A percentile compares a stretch with the other conserved stretches of the same genome.
Conservation (phyloP, 2,888 invertebrate species). For the Gryllus longicercus region DNA sequence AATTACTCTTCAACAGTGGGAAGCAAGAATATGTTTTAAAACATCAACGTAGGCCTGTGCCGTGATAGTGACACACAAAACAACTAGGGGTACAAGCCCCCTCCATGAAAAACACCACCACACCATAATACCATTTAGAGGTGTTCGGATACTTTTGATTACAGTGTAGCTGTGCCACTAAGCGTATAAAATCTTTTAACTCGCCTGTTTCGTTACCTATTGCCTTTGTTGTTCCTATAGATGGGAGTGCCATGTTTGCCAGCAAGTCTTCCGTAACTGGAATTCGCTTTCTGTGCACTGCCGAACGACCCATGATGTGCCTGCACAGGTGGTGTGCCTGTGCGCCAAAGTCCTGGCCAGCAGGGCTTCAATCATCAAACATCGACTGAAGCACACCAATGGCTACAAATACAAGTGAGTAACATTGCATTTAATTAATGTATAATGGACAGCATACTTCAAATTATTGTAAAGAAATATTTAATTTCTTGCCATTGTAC, state of each 20-base stretch:
- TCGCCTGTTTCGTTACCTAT: too few species aligned
- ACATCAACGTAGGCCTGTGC: too few species aligned
- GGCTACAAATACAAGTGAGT: constrained; percentile 53
- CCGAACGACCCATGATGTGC: constrained; percentile 46
- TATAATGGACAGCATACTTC: neutral
- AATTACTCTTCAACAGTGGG: too few species aligned
- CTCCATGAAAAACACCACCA: too few species aligned
- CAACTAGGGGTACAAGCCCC: too few species aligned
- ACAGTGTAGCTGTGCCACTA: too few species aligned
- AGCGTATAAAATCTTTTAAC: too few species aligned
- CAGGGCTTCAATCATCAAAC: constrained; percentile 54
- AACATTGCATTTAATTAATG: neutral
- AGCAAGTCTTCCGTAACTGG: constrained; percentile 51
- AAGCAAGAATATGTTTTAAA: too few species aligned
- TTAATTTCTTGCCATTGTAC: neutral
- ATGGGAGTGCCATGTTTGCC: constrained; percentile 50
- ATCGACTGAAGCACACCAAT: constrained; percentile 54
- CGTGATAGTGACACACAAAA: too few species aligned
- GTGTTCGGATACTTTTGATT: too few species aligned
- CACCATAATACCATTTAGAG: too few species aligned
- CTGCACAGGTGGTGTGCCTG: constrained; percentile 50
- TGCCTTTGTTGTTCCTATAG: constrained; percentile 41
- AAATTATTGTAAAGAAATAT: neutral
- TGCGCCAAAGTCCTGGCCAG: constrained; percentile 54
- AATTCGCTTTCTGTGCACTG: constrained; percentile 51